A percentile compares a stretch with the other conserved stretches of the same genome.
phyloP scores from a whole-genome alignment of 1,140 invertebrate genomes.

The Lysiphlebus fabarum region DNA sequence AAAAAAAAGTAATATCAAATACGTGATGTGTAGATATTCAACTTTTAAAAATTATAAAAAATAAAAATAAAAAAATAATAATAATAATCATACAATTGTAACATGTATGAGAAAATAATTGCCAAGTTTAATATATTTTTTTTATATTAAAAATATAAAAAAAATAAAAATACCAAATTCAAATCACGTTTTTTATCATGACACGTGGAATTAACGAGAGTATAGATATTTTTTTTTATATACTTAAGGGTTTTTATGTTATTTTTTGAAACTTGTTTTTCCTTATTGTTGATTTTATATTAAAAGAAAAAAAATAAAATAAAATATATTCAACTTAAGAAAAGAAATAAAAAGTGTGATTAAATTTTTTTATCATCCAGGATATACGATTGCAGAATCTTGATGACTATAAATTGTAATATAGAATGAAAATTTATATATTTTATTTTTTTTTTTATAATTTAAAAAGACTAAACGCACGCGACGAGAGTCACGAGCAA shows the following conservation, averaged over 20 bases:
- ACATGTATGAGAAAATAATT: constrained; percentile 10
- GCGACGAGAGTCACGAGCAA: constrained; percentile 18
- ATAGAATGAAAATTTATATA: no score
- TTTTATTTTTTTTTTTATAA: background rate
- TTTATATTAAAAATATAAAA: background rate
- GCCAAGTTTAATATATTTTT: background rate
- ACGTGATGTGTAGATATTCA: constrained; percentile 5
- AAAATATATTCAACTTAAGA: no score
- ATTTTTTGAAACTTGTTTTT: no score
- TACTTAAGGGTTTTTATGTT: no score
- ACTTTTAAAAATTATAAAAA: background rate
- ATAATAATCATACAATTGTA: background rate
- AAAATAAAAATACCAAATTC: background rate
- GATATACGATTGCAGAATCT: constrained; percentile 13
- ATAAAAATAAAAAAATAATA: background rate
- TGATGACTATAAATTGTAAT: constrained; percentile 6
- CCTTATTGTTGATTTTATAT: no score
- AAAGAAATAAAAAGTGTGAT: no score
- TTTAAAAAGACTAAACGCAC: background rate
- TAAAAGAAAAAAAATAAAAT: no score
- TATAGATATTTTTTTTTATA: no score
- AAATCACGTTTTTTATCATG: constrained; percentile 2
- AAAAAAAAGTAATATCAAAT: background rate
- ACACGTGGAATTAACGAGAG: no score
- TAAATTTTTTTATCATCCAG: background rate